Base-by-base conservation (phyloP, 2,888 invertebrate genomes). In the Gari tellinella region DNA sequence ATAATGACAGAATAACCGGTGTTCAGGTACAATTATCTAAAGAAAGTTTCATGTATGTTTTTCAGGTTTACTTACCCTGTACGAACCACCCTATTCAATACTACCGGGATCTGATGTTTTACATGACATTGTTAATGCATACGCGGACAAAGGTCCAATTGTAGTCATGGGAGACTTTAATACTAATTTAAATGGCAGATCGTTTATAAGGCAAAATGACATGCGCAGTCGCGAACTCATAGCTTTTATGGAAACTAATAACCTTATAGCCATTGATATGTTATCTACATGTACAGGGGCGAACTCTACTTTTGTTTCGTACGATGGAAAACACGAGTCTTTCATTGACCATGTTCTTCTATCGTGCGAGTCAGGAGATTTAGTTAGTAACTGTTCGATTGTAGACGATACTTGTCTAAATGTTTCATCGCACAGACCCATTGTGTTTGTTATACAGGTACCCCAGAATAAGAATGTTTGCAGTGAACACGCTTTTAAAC, bases 91-190 rank as follows among this genome's bases (percentile, higher is more conserved):
- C 49, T 10, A 19, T 10, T 21, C 25, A 21, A 12, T 5, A 10
- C 4, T 49, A 12, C 19, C 21, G 38, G 1, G 21, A 51, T 38
- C 41, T 23, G 8, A 61, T 40, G 21, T 61, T 15, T 41, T 51
- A 15, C 8, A 51, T 40, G 19, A n/a, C 7, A 61, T 43, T 8
- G 31, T 43, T 8, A 25, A 26, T 31, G 21, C n/a, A n/a, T 43
- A 25, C 21, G 25, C 57, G 23, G 19, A 21, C n/a, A 21, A 17
- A 45, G 43, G 25, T n/a, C n/a, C n/a, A n/a, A n/a, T n/a, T n/a
- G n/a, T n/a, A n/a, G n/a, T n/a, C n/a, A n/a, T n/a, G n/a, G 19
- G 15, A 15, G 12, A 57, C 25, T 57, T 57, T 41, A 57, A 57
- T 26, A 45, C 57, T 15, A 43, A 57, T 17, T 25, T 57, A 17